These are phyloP conservation scores for Pheucticus melanocephalus DNA, from an alignment of 2,113 vertebrate genomes.

Conservation along the genomic window DNA sequence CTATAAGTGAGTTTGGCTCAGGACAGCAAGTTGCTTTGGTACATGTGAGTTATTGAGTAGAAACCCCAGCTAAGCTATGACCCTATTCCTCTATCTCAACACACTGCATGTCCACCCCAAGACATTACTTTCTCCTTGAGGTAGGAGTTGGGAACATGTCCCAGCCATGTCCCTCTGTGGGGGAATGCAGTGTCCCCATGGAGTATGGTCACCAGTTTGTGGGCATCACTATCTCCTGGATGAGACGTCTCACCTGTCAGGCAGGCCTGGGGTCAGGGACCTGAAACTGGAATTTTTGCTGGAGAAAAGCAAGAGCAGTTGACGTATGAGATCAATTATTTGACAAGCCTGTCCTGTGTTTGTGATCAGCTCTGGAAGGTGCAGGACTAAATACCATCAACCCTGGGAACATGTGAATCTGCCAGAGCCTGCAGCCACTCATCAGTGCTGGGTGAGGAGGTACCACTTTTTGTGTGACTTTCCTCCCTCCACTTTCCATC, in stretches of 20 bases:
- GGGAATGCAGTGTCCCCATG: accelerated
- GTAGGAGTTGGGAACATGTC: background rate
- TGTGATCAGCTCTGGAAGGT: background rate
- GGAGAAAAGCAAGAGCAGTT: background rate
- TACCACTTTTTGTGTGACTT: background rate
- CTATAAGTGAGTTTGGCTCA: background rate
- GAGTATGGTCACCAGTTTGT: accelerated
- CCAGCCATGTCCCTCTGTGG: background rate
- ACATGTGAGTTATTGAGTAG: background rate
- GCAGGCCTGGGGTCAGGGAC: background rate
- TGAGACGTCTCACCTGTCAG: accelerated
- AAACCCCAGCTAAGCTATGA: background rate
- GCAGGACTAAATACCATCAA: background rate
- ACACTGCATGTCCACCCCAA: background rate
- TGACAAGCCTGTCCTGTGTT: background rate
- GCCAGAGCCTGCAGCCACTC: background rate
- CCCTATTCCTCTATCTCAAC: background rate
- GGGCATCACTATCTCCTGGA: background rate
- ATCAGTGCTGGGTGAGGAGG: background rate
- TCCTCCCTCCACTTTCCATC: background rate
- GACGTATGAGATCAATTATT: background rate
- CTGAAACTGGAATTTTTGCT: background rate
- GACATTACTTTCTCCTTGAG: background rate
- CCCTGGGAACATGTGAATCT: accelerated
- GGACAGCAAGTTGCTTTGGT: background rate